These are phyloP conservation scores for Hypotaenidia okinawae DNA, from an alignment of 2,797 vertebrate genomes.

Conservation along the genomic window DNA sequence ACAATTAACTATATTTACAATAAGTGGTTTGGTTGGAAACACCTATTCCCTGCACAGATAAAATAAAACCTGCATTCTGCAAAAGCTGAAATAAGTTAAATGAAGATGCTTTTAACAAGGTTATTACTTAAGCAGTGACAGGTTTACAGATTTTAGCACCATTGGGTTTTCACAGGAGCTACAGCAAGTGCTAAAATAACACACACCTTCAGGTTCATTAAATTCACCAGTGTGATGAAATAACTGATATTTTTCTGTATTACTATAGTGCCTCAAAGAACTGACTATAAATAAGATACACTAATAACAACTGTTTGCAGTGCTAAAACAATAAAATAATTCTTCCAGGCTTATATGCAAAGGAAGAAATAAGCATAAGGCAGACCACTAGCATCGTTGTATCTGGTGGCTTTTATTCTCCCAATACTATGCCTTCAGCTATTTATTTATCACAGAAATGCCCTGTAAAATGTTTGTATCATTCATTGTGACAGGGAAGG, in stretches of 20 bases:
- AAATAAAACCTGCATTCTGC: constrained; percentile 80
- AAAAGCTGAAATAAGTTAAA: constrained; percentile 83
- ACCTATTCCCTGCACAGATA: constrained; percentile 77
- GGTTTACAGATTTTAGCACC: constrained; percentile 91
- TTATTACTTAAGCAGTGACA: constrained; percentile 86
- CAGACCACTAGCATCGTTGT: constrained; percentile 46
- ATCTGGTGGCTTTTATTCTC: constrained; percentile 61
- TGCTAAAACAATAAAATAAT: constrained; percentile 78
- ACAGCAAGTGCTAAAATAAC: constrained; percentile 90
- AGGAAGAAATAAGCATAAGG: constrained; percentile 64
- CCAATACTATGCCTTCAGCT: constrained; percentile 23
- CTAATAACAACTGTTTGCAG: constrained; percentile 81
- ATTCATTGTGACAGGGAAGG: constrained; percentile 14
- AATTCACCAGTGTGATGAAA: constrained; percentile 84
- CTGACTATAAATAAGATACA: constrained; percentile 80
- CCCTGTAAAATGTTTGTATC: constrained; percentile 65
- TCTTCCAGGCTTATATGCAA: constrained; percentile 74
- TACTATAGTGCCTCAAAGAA: constrained; percentile 79
- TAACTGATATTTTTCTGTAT: constrained; percentile 83
- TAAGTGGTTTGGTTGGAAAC: constrained; percentile 78
- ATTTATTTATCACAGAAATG: constrained; percentile 62
- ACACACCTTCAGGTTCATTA: constrained; percentile 93
- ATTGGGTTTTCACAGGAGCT: constrained; percentile 85
- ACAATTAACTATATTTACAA: constrained; percentile 83
- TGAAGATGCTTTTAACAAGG: constrained; percentile 85